A percentile compares a stretch with the other conserved stretches of the same genome.
phyloP scores from a whole-genome alignment of 2,888 invertebrate species.

The Linnaemya vulpina region DNA sequence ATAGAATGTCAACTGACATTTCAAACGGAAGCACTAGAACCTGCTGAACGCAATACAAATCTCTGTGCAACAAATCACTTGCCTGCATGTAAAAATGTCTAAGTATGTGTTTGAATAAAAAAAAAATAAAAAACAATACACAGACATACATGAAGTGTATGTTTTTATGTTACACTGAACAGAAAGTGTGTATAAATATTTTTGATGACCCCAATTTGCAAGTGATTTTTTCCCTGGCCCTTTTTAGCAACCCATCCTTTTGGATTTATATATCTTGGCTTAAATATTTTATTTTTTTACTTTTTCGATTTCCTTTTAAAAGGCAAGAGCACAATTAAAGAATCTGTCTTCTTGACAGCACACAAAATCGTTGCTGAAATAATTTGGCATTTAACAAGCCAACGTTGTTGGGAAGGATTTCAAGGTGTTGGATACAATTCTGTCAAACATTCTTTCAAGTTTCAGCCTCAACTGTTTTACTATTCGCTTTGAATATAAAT shows the following conservation, averaged over 20 bases:
- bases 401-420: neutral
- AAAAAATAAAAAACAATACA: neutral
- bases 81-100: neutral
- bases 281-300: neutral
- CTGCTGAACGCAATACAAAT: slow-evolving; percentile 57
- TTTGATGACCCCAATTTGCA: slow-evolving; percentile 68
- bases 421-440: slow-evolving; percentile 4
- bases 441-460: neutral
- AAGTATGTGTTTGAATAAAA: neutral
- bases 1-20: slow-evolving; percentile 65
- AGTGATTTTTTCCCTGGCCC: slow-evolving; percentile 29
- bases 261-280: slow-evolving; percentile 1
- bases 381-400: slow-evolving; percentile 24
- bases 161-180: neutral
- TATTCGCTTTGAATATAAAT: neutral
- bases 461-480: neutral
- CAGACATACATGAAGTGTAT: neutral
- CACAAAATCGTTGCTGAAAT: slow-evolving; percentile 28
- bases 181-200: slow-evolving; percentile 24
- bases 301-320: neutral
- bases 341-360: slow-evolving; percentile 26
- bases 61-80: slow-evolving; percentile 23
- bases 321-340: slow-evolving; percentile 6
- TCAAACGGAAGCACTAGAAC: slow-evolving; percentile 59
- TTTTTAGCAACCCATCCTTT: slow-evolving; percentile 21